phyloP scores from a whole-genome alignment of 92 coral and sea anemone species.

The Porites rus region DNA sequence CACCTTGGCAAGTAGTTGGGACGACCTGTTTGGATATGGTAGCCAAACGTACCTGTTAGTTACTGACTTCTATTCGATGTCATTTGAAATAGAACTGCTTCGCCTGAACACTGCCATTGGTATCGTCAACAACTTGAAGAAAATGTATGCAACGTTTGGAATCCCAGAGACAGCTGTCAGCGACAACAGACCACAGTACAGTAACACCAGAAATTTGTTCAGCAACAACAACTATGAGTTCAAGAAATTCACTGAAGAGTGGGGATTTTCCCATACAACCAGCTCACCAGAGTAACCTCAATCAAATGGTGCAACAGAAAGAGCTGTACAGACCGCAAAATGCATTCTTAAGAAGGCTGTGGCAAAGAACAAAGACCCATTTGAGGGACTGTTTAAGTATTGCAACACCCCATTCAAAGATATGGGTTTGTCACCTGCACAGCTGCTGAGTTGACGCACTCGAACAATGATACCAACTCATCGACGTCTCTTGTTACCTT shows the following conservation, averaged over 20 bases:
- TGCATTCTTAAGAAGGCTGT: constrained; percentile 48
- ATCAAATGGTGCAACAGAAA: constrained; percentile 63
- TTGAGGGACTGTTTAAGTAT: constrained; percentile 46
- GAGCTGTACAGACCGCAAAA: constrained; percentile 68
- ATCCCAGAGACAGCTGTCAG: no score
- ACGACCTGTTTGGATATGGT: constrained; percentile 39
- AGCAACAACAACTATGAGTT: no score
- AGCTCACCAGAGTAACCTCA: constrained; percentile 60
- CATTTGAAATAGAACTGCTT: neutral
- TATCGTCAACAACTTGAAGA: neutral
- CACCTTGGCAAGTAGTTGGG: constrained; percentile 64
- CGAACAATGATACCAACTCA: no score
- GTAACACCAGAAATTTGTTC: neutral
- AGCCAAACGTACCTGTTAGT: neutral
- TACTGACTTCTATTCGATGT: neutral
- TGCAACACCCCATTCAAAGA: no score
- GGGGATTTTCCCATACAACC: constrained; percentile 50
- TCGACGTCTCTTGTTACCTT: no score
- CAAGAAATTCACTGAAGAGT: no score
- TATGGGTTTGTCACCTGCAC: no score
- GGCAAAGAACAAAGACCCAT: constrained; percentile 45
- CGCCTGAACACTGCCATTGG: neutral
- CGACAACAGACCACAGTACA: no score
- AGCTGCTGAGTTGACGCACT: no score
- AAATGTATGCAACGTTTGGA: neutral